These are phyloP conservation scores for Cosmorhoe ocellata DNA, from an alignment of 2,888 invertebrate genomes.

Conservation along the genomic window DNA sequence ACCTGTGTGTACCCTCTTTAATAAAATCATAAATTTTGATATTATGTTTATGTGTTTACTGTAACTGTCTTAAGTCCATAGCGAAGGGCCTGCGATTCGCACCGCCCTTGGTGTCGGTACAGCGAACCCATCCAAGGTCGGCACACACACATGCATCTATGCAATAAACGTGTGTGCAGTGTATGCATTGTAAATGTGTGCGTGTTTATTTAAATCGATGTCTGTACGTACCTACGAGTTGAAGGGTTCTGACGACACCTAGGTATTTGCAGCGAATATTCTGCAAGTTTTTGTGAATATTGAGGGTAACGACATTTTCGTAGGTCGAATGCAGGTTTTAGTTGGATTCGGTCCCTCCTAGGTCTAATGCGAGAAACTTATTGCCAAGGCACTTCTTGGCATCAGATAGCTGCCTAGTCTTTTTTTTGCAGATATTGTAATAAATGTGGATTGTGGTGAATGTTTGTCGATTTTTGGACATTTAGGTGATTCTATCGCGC, in stretches of 20 bases:
- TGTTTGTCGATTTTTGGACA: too few species aligned
- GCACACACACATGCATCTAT: slow-evolving; percentile 18
- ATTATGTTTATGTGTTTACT: background rate
- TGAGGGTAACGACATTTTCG: slow-evolving; percentile 6
- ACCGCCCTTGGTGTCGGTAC: slow-evolving; percentile 21
- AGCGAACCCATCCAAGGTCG: slow-evolving; percentile 22
- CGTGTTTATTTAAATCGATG: slow-evolving; percentile 5
- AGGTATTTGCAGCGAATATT: slow-evolving; percentile 12
- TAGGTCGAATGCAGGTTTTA: background rate
- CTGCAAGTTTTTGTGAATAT: slow-evolving; percentile 3
- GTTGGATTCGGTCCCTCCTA: too few species aligned
- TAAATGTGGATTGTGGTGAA: too few species aligned
- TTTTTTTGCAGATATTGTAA: too few species aligned
- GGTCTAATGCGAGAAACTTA: background rate
- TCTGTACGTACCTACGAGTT: slow-evolving; percentile 3
- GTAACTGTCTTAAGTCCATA: slow-evolving; percentile 14
- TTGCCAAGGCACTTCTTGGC: background rate
- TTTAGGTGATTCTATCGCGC: too few species aligned
- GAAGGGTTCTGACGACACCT: slow-evolving; percentile 14
- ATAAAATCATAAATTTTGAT: too few species aligned
- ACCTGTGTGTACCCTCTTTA: too few species aligned
- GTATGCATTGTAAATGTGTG: slow-evolving; percentile 1
- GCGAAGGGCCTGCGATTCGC: slow-evolving; percentile 7
- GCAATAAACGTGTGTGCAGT: background rate
- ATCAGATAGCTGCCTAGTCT: too few species aligned